Base-by-base conservation (phyloP, 2,113 vertebrate species). In the Labeo rohita region DNA sequence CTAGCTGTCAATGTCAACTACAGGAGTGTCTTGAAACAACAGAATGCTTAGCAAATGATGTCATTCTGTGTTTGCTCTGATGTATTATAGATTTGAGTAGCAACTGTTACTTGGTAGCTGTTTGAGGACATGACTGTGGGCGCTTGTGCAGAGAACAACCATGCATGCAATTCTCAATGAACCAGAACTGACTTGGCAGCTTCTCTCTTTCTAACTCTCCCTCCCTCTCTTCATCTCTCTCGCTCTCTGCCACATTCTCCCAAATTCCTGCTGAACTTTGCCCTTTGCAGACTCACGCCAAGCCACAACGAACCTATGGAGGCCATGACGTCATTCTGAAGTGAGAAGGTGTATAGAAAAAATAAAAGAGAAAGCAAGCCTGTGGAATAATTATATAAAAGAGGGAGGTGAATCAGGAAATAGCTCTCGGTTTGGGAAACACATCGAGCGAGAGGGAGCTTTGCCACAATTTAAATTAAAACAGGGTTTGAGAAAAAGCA, bases 391-490 rank as follows among this genome's bases (percentile, higher is more conserved):
- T 94, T 94, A 94, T 92, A 93, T 92, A 94, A 95, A 92, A 90
- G 91, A 91, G 91, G 92, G 90, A 94, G 93, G 93, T 90, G 91
- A 94, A 94, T 93, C 92, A 94, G 94, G 94, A 95, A 95, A 95
- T 94, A 93, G 92, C 92, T 94, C 88, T 92, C 87, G 93, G 93
- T 95, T 95, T 93, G 92, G 93, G 92, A 94, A 93, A 94, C 88
- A 89, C 91, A 49, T 80, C 7, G 65, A 92, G 85, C 77, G 85
- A 91, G 83, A 90, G 89, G 92, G 91, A 94, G 89, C 50, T 54
- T 85, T 93, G 93, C 92, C 93, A 93, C 91, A 92, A 89, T 88
- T 92, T 93, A 93, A 94, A 92, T 92, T 90, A 95, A 95, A 94
- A 94, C 93, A 93, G 91, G 54, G 90, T 89, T 92, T 87, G 74